Conservation (phyloP, 1,140 invertebrate genomes). For the Ganaspis sp. region DNA sequence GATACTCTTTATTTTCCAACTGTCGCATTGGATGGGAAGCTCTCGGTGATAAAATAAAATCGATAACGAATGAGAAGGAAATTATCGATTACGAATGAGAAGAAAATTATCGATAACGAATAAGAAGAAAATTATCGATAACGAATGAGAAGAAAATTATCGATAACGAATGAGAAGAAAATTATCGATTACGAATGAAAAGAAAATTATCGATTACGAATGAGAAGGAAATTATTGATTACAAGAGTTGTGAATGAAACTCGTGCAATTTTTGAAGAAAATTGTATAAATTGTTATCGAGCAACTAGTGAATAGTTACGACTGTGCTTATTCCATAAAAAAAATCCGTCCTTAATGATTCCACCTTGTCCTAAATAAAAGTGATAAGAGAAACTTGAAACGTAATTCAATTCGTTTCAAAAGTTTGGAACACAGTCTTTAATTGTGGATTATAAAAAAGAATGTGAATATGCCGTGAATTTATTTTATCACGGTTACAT, state of each 20-base stretch:
- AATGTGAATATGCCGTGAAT: background rate
- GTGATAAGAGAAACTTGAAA: constrained; percentile 1
- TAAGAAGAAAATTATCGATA: background rate
- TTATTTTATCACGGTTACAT: background rate
- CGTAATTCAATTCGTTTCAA: constrained; percentile 6
- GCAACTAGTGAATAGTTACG: background rate
- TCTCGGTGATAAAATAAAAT: background rate
- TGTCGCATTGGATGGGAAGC: background rate
- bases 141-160: background rate
- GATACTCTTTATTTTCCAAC: background rate
- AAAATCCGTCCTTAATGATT: constrained; percentile 11
- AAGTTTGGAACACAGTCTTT: constrained; percentile 25
- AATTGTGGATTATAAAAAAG: background rate
- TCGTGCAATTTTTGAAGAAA: background rate
- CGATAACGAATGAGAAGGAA: background rate
- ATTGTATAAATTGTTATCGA: constrained; percentile 3
- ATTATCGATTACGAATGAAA: background rate
- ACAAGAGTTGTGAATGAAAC: background rate
- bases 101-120: background rate
- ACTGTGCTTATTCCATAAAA: constrained; percentile 15
- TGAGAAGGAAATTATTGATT: background rate
- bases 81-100: background rate
- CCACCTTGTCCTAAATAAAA: background rate
- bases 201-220: background rate
- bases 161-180: background rate